Percentiles rank a stretch among this genome's conserved stretches.
phyloP scores from a whole-genome alignment of 2,113 vertebrate species.

The Arvicanthis niloticus region DNA sequence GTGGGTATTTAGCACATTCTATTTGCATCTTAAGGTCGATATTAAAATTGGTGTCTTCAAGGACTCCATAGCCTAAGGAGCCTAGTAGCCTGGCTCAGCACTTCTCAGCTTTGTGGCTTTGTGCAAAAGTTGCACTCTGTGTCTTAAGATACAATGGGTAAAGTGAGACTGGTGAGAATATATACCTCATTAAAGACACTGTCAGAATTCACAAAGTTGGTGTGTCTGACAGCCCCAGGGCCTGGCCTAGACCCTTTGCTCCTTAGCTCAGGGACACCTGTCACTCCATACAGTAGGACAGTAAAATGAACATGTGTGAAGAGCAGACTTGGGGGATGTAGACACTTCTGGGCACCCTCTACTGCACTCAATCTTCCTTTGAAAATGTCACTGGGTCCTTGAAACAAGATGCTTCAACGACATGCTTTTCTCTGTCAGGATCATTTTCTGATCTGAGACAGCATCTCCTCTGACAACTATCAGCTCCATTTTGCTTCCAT shows the following conservation, averaged over 20 bases:
- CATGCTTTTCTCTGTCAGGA: not conserved
- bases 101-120: not conserved
- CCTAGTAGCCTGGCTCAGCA: not conserved
- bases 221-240: rapidly evolving
- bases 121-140: not conserved
- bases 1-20: not conserved
- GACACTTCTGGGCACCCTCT: not conserved
- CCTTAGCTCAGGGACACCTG: too few species aligned
- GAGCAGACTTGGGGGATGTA: not conserved
- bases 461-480: not conserved
- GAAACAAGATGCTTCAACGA: not conserved
- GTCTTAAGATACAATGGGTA: not conserved
- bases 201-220: not conserved
- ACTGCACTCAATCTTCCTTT: not conserved
- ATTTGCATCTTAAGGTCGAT: not conserved
- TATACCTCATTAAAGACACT: not conserved
- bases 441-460: not conserved
- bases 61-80: not conserved
- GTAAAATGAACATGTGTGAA: not conserved
- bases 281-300: rapidly evolving
- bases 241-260: not conserved
- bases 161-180: not conserved
- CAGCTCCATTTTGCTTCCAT: conserved; percentile 14
- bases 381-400: not conserved
- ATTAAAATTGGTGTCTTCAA: not conserved